Percentiles rank a stretch among this genome's conserved stretches.
phyloP scores from a whole-genome alignment of 2,113 vertebrate genomes.

The Rhadina sibilatrix region DNA sequence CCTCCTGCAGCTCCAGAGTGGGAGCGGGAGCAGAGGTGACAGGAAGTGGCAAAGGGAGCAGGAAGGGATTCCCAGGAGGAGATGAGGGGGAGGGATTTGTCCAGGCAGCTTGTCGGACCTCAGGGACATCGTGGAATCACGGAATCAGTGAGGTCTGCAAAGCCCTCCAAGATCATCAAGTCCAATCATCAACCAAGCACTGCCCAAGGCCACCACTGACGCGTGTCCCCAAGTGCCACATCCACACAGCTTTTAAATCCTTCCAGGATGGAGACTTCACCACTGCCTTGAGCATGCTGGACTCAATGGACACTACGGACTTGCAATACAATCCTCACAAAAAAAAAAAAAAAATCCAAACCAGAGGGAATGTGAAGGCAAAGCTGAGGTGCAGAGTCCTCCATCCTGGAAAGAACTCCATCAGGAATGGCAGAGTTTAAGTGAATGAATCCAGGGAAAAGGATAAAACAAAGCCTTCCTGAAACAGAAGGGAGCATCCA shows the following conservation, averaged over 20 bases:
- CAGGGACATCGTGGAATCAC: fast-evolving
- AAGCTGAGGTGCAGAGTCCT: not conserved
- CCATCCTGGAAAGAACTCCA: not conserved
- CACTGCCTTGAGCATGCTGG: not conserved
- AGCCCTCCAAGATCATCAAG: not conserved
- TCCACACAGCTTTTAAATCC: not conserved
- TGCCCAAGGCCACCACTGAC: not conserved
- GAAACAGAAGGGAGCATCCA: not conserved
- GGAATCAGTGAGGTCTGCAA: not conserved
- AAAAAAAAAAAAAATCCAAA: not conserved
- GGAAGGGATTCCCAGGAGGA: not conserved
- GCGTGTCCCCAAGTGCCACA: not conserved
- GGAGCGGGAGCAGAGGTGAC: not conserved
- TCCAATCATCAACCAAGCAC: not conserved
- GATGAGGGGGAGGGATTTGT: not conserved
- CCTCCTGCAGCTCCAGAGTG: not conserved
- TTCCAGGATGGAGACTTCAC: not conserved
- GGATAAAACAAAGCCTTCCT: not conserved
- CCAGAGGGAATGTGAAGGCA: not conserved
- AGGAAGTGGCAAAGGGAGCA: not conserved
- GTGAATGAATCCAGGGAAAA: not conserved
- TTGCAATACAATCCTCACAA: not conserved
- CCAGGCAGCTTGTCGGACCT: not conserved
- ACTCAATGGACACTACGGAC: not conserved
- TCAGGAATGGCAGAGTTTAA: not conserved